Conservation (phyloP, 1,140 invertebrate species). For the Philopotamus ludificatus region DNA sequence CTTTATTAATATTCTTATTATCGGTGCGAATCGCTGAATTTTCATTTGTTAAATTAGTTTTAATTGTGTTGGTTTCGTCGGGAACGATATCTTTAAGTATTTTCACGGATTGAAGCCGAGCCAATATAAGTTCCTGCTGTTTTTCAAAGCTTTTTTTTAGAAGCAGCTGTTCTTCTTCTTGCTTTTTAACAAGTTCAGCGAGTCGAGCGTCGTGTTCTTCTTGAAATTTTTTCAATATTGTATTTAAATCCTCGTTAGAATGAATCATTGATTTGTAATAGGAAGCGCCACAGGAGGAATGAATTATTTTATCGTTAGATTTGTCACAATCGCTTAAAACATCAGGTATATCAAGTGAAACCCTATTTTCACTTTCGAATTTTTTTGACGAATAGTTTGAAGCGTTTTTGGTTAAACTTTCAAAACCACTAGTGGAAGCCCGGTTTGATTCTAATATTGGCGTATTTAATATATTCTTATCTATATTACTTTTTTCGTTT, state of each 20-base stretch:
- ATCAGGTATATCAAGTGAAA: too few species aligned
- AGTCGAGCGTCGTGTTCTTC: constrained; percentile 62
- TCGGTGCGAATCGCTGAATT: background rate
- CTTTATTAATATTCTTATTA: background rate
- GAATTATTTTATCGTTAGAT: too few species aligned
- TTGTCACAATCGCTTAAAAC: too few species aligned
- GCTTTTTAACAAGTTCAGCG: constrained; percentile 57
- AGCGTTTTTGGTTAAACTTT: too few species aligned
- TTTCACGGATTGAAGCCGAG: constrained; percentile 56
- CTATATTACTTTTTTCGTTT: too few species aligned
- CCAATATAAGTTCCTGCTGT: constrained; percentile 58
- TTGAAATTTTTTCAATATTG: constrained; percentile 58
- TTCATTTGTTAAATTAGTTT: background rate
- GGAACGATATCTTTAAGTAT: constrained; percentile 37
- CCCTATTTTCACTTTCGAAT: too few species aligned
- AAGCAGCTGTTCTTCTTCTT: constrained; percentile 58
- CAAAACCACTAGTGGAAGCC: too few species aligned
- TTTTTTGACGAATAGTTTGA: too few species aligned
- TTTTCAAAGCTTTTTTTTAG: constrained; percentile 62
- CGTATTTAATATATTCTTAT: too few species aligned
- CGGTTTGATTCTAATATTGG: too few species aligned
- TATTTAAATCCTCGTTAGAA: constrained; percentile 45
- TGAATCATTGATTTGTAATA: too few species aligned
- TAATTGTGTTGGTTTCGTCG: background rate
- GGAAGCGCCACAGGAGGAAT: too few species aligned